Evolutionary conservation across 1,140 invertebrate genomes (phyloP), one percentile per base, ranked within the genome.

Genomic region (Drosophila arizonae): DNA sequence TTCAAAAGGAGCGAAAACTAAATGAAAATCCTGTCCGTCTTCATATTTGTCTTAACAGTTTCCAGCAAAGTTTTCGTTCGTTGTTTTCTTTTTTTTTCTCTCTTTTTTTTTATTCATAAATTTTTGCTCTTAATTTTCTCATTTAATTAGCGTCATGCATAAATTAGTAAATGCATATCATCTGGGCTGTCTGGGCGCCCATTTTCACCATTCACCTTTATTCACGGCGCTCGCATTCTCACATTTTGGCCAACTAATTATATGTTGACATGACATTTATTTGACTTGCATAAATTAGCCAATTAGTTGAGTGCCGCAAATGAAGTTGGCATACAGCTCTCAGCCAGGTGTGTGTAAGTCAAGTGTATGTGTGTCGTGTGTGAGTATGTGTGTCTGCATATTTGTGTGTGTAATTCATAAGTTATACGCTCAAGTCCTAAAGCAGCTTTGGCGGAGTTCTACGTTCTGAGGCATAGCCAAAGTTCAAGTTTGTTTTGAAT

Each of bases 271-370:
- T 87, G 82, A 74, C 82, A 87, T 87, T 86, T 82, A 86, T 86
- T 86, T 86, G 82, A 76, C 72, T 79, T 86, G 82, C 82, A 86
- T 86, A 86, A 87, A 87, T 86, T 86, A 86, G 76, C 65, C 82
- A 86, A 86, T 86, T 86, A 86, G 82, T 87, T 69, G 79, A 76
- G 60, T 73, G 66, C 58, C 78, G 76, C 57, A 76, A 81, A 86
- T 87, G 65, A 86, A 86, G 79, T 86, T 82, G 58, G 64, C 68
- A 54, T 76, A 82, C 79, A 57, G 61, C 67, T 48, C 61, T 60
- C 61, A 39, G 50, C 36, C 48, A 66, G 54, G 24, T 52, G 17
- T 50, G 46, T 50, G 24, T 45, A 61, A 61, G 24, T 60, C 46
- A 64, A 54, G 24, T 43, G 21, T 33, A 46, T 52, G 60, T 57